Base-by-base conservation (phyloP, 2,113 vertebrate species). In the Sinocyclocheilus grahami region DNA sequence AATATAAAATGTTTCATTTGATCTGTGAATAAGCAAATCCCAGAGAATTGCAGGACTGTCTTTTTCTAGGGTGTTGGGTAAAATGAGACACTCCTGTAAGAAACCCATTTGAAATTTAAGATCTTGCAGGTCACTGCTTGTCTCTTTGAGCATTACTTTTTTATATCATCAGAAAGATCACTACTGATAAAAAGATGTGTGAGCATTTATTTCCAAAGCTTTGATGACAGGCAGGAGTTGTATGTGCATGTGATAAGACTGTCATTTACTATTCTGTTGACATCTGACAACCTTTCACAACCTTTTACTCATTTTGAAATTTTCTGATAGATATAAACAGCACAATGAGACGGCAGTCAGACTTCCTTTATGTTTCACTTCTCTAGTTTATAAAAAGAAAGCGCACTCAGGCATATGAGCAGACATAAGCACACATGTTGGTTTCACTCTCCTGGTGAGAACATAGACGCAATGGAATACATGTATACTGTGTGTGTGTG, bases 171-270 rank as follows among this genome's bases (percentile, higher is more conserved):
- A 37, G 33, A 72, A 11, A 39, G 10, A 37, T 22, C 20, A 39
- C 18, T 72, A 20, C 18, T 6, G 72, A 24, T 48, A 58, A 83
- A 37, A 83, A 48, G 3, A 5, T 11, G 13, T 42, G 11, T 60
- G 72, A 58, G 53, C 18, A 13, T 51, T 53, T 33, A 16, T 78
- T 76, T 53, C 8, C 55, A 22, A 51, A 67, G 16, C 24, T 81
- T 27, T 72, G n/a, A 78, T 79, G 84, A 42, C 14, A 74, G 65
- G 16, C 11, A 22, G 60, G 27, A 39, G 16, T 12, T 53, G 63
- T 33, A 37, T 78, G n/a, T 77, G 18, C 20, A 10, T 48, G 24
- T 63, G 77, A 58, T 58, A 86, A 86, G 27, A 30, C 75, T 78
- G 46, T 69, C 60, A 48, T 69, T 65, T 79, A 11, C 55, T 18